Conservation (phyloP, 2,797 vertebrate species). For the Pogonophryne albipinna region DNA sequence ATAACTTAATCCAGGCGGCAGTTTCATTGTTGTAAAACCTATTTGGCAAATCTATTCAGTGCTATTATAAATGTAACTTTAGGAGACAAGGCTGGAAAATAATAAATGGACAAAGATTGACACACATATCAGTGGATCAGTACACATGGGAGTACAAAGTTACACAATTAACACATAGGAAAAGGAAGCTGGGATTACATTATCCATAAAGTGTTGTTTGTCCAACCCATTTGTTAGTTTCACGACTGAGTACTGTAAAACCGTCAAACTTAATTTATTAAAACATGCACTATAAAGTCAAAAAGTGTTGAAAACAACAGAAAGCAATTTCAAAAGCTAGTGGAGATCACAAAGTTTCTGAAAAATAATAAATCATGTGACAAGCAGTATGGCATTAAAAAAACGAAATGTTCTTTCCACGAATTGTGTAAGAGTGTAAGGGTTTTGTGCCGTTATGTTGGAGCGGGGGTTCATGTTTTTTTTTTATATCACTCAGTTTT, state of each 20-base stretch:
- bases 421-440: too few relatives aligned
- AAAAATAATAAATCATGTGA: too few relatives aligned
- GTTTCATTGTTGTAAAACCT: background rate
- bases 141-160: background rate
- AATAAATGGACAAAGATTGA: background rate
- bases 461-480: too few relatives aligned
- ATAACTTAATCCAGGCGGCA: background rate
- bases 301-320: background rate
- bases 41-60: background rate
- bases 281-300: background rate
- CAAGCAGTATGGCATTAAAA: too few relatives aligned
- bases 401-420: too few relatives aligned
- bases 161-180: background rate
- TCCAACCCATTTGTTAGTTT: background rate
- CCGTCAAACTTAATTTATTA: background rate
- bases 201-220: background rate
- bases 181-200: background rate
- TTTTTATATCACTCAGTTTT: too few relatives aligned
- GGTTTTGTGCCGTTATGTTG: too few relatives aligned
- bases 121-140: background rate
- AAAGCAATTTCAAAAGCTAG: background rate
- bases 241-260: background rate
- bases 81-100: background rate
- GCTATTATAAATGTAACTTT: background rate
- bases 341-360: background rate